A percentile compares a stretch with the other conserved stretches of the same genome.
Conservation (phyloP, 2,797 vertebrate species). For the Cossypha dichroa region DNA sequence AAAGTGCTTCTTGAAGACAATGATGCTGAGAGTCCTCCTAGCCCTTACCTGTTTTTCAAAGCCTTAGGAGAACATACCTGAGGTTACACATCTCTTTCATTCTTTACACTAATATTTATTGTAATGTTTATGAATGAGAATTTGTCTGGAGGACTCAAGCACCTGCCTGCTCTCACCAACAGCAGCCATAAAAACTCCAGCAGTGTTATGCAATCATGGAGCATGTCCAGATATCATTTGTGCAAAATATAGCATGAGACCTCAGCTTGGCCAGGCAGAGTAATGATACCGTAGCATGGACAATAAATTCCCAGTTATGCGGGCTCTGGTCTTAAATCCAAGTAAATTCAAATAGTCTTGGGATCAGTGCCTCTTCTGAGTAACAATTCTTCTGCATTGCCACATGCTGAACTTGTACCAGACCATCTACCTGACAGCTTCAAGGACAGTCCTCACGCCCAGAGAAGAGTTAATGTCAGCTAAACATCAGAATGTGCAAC, state of each 20-base stretch:
- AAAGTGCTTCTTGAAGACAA: neutral
- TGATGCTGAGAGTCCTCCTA: neutral
- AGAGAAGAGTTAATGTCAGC: neutral
- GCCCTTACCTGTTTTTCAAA: neutral
- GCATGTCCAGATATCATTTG: neutral
- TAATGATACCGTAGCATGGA: rapidly evolving
- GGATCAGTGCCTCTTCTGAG: neutral
- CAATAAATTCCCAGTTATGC: neutral
- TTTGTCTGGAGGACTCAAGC: neutral
- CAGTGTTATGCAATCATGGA: neutral
- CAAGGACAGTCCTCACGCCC: neutral
- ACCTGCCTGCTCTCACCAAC: neutral
- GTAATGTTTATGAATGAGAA: neutral
- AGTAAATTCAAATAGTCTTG: neutral
- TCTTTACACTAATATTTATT: neutral
- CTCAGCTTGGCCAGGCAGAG: neutral
- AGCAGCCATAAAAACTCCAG: neutral
- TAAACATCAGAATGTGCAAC: neutral
- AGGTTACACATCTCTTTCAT: neutral
- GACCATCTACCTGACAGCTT: neutral
- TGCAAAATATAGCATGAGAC: neutral
- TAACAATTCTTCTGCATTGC: neutral
- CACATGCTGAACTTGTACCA: neutral
- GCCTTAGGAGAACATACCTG: neutral
- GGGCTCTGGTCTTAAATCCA: neutral